Base-by-base conservation (phyloP, 2,888 invertebrate genomes). In the Chouioia cunea region DNA sequence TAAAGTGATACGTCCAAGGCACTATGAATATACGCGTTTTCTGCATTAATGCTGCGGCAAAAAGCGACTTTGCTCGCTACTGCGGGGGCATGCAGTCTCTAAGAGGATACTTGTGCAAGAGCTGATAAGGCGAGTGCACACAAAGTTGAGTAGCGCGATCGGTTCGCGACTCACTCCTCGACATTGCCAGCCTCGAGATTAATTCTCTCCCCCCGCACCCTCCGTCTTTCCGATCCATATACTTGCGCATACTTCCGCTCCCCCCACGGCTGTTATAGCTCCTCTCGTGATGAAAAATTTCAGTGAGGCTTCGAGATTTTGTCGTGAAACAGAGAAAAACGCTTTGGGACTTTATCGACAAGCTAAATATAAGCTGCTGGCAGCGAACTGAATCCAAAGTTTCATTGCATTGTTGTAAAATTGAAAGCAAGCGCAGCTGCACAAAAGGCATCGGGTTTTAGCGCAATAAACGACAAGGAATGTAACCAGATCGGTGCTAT, bases 401-500 rank as follows among this genome's bases (percentile, higher is more conserved):
- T n/a, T n/a, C n/a, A n/a, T n/a, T n/a, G n/a, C n/a, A n/a, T n/a
- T n/a, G n/a, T n/a, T n/a, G n/a, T n/a, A n/a, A n/a, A n/a, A n/a
- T n/a, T n/a, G n/a, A n/a, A 27, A 6, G 27, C 27, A 50, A 53
- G 44, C 18, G n/a, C 20, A 60, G 50, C 48, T 60, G 43, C 44
- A 43, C n/a, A 20, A 52, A 20, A 22, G 54, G 18, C 23, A 53
- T 27, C 20, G 20, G 48, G 57, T 71, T 66, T 66, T 63, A 63
- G 52, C 43, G 66, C 66, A 66, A 66, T 66, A 63, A 63, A 71
- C 53, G 62, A 47, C 58, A 58, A 57, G 56, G 47, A 66, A 62
- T 66, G 66, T 66, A 66, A 71, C 63, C 71, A 71, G 66, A 71
- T 66, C 71, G 63, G 50, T 23, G 14, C n/a, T n/a, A n/a, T n/a